Evolutionary conservation across 2,888 invertebrate genomes (phyloP), one percentile per base, ranked within the genome.

Genomic region (Drosophila nigritarsus): DNA sequence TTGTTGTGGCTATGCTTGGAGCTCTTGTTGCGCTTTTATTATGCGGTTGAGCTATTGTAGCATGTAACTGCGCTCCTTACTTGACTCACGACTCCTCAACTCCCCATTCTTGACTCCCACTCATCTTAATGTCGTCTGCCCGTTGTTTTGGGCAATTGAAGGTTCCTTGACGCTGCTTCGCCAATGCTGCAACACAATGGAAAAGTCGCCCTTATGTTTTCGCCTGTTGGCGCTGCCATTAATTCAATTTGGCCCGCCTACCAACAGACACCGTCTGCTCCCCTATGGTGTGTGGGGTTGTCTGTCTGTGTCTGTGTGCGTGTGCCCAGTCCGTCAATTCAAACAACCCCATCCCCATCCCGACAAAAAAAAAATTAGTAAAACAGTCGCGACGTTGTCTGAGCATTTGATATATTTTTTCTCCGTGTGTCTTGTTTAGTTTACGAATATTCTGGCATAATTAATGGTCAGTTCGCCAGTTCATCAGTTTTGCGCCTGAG

Each of bases 1-100:
- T 67, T 66, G 66, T 62, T 65, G 66, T 70, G 45, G 67, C 78
- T 59, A 34, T 70, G 67, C 75, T 75, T 72, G 61, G 55, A 55
- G 69, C 68, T 80, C 81, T 90, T 85, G 86, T 83, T 90, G 88
- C 86, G 78, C 88, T 83, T 88, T 90, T 86, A 67, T 79, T 77
- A 65, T 83, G 89, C 61, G 75, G 82, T 75, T 80, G 64, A 87
- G 68, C 71, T 72, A 76, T 79, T 73, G 53, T 58, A 42, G 42
- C 67, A 62, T 56, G 32, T 55, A 69, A 45, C 50, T 68, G 29
- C 24, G 32, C 64, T 54, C 48, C 34, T 15, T 18, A 34, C 49
- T 49, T 6, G 36, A 53, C 42, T 53, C 34, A 34, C 48, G 15
- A 11, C 45, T 3, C 20, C 15, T 15, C 20, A 34, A 4, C 27